Evolutionary conservation across 2,797 vertebrate genomes (phyloP).

Genomic region (Lerista edwardsae): DNA sequence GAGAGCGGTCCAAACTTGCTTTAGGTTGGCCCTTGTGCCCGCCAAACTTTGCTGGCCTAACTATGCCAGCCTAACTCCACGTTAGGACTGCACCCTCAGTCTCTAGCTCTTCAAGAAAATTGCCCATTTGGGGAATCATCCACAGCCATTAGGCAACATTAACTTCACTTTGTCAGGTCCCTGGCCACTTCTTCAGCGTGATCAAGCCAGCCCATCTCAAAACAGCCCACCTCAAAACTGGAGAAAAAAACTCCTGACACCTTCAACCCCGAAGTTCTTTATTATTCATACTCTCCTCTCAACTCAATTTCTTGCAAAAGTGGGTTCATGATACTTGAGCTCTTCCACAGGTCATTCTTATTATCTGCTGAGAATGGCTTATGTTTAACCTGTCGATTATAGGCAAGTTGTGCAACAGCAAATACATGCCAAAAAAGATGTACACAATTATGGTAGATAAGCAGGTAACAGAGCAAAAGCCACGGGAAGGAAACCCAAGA

Average conservation of each 20-base stretch:
- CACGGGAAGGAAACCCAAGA: slow-evolving; percentile 10
- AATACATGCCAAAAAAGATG: neutral
- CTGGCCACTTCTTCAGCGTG: neutral
- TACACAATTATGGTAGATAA: slow-evolving; percentile 27
- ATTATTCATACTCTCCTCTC: slow-evolving; percentile 3
- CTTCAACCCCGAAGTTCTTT: neutral
- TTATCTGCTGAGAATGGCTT: slow-evolving; percentile 27
- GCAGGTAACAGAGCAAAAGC: slow-evolving; percentile 23
- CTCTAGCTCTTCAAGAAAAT: neutral
- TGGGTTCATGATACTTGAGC: neutral
- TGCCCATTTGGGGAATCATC: neutral
- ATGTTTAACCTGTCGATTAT: slow-evolving; percentile 25
- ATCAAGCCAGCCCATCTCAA: neutral
- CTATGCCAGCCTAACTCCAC: too few species aligned
- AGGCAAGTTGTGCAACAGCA: slow-evolving; percentile 15
- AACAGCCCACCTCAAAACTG: neutral
- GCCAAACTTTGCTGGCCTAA: too few species aligned
- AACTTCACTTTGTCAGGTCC: neutral
- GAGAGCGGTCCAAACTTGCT: too few species aligned
- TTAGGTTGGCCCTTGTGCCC: too few species aligned
- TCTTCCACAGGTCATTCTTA: slow-evolving; percentile 35
- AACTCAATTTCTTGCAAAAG: slow-evolving; percentile 39
- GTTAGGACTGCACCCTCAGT: too few species aligned
- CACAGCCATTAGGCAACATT: neutral
- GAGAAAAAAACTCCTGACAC: neutral